phyloP scores from a whole-genome alignment of 30 jellyfish, hydroid and myxozoan species.

The Pelagia noctiluca region DNA sequence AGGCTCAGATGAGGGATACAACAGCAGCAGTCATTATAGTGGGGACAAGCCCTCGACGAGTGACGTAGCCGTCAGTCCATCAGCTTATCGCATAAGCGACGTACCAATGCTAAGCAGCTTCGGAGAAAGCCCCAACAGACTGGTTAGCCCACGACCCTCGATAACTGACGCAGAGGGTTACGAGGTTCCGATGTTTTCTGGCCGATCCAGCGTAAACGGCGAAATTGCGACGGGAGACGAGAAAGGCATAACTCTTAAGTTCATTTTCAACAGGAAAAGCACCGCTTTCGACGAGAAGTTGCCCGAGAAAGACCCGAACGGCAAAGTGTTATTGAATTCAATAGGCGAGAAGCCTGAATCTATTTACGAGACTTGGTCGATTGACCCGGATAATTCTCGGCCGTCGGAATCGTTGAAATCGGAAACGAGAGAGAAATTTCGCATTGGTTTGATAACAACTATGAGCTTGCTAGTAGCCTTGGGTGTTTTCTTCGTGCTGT shows the following conservation, averaged over 20 bases:
- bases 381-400: conserved; percentile 41
- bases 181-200: conserved; percentile 81
- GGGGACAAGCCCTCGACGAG: conserved; percentile 81
- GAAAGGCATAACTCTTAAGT: conserved; percentile 58
- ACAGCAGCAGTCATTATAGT: conserved; percentile 91
- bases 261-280: conserved; percentile 57
- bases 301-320: conserved; percentile 33
- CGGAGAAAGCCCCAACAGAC: conserved; percentile 62
- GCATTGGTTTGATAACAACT: conserved; percentile 31
- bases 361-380: conserved; percentile 68
- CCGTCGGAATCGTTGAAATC: conserved; percentile 15
- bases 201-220: conserved; percentile 44
- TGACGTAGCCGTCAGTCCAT: conserved; percentile 21
- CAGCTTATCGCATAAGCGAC: conserved; percentile 49
- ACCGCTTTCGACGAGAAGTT: conserved; percentile 45
- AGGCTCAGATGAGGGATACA: conserved; percentile 94
- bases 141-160: conserved; percentile 68
- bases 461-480: conserved; percentile 58
- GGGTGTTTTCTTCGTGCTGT: conserved; percentile 60
- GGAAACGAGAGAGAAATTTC: conserved; percentile 19
- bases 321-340: conserved; percentile 49
- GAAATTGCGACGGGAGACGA: conserved; percentile 66
- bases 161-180: conserved; percentile 93
- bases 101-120: conserved; percentile 53
- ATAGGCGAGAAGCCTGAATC: conserved; percentile 72